Evolutionary conservation across 2,888 invertebrate species (phyloP).

Genomic region (Tachina lurida): DNA sequence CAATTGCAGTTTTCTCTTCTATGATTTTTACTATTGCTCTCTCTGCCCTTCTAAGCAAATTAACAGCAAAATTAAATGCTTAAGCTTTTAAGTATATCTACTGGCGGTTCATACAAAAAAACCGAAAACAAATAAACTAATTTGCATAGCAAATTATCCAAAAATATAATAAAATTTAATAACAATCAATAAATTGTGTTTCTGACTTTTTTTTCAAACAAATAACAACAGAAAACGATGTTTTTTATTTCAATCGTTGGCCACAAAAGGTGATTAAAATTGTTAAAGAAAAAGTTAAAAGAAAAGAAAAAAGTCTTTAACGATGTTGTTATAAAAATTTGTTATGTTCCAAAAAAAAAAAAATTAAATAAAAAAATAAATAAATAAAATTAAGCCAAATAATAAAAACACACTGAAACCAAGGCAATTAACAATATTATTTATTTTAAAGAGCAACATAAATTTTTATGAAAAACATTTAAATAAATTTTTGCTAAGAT

Average conservation of each 20-base stretch:
- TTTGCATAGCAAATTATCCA: slow-evolving; percentile 68
- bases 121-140: slow-evolving; percentile 32
- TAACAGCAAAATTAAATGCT: slow-evolving; percentile 17
- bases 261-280: slow-evolving; percentile 53
- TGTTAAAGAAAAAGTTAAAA: slow-evolving; percentile 22
- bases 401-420: slow-evolving; percentile 24
- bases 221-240: neutral
- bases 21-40: neutral
- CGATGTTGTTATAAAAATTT: slow-evolving; percentile 48
- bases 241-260: slow-evolving; percentile 7
- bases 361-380: slow-evolving; percentile 1
- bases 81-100: slow-evolving; percentile 7
- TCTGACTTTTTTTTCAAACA: slow-evolving; percentile 3
- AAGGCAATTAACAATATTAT: slow-evolving; percentile 44
- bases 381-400: neutral
- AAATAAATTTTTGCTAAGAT: slow-evolving; percentile 6
- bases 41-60: neutral
- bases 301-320: slow-evolving; percentile 25
- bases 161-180: slow-evolving; percentile 60
- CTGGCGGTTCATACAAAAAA: slow-evolving; percentile 1
- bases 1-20: neutral
- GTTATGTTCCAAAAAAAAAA: slow-evolving; percentile 10
- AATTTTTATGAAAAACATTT: slow-evolving; percentile 3
- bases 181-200: slow-evolving; percentile 56
- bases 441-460: slow-evolving; percentile 20